Conservation (phyloP, 2,113 vertebrate species). For the Rafetus swinhoei region DNA sequence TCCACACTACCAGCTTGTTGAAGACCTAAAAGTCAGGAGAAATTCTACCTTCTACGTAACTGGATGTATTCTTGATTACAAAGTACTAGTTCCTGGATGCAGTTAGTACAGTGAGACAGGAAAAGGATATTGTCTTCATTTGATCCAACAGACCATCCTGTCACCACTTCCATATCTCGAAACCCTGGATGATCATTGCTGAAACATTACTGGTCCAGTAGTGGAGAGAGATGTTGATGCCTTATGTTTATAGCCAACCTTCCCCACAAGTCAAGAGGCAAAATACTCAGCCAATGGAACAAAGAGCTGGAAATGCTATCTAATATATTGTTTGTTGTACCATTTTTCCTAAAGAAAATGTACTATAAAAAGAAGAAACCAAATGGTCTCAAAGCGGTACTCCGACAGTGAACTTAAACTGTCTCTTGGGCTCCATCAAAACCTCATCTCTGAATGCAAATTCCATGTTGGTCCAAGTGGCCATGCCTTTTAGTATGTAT, state of each 20-base stretch:
- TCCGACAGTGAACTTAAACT: neutral
- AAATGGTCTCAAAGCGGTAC: neutral
- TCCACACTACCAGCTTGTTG: neutral
- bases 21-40: neutral
- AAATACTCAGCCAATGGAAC: neutral
- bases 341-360: neutral
- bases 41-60: neutral
- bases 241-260: neutral
- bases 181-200: neutral
- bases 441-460: neutral
- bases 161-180: neutral
- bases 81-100: neutral
- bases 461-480: neutral
- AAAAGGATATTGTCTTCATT: neutral
- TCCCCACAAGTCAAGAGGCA: neutral
- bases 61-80: neutral
- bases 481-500: neutral
- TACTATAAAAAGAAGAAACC: rapidly evolving
- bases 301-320: neutral
- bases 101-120: neutral
- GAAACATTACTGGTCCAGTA: neutral
- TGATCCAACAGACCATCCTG: neutral
- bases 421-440: neutral
- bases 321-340: neutral
- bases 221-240: neutral